Conservation (phyloP, 37 sponge, comb jelly and placozoan species). For the Hexactinellida sp. region DNA sequence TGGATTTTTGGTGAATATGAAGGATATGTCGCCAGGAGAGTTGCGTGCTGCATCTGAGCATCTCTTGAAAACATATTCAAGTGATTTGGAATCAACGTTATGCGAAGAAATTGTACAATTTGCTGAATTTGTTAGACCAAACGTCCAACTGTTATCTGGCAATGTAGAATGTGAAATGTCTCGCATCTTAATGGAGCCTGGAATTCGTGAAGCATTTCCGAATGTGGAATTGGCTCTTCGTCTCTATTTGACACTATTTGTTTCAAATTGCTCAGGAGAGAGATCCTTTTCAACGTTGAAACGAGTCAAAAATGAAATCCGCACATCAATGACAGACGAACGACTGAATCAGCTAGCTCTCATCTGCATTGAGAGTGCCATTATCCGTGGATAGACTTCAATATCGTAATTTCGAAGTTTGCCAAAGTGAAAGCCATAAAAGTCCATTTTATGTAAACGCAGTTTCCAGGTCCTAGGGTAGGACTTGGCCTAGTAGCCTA, state of each 20-base stretch:
- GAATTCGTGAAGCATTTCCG: background rate
- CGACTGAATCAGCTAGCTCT: background rate
- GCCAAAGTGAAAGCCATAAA: constrained; percentile 12
- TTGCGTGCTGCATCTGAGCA: background rate
- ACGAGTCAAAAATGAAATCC: background rate
- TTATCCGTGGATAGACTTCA: constrained; percentile 2
- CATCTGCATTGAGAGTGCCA: background rate
- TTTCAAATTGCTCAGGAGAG: background rate
- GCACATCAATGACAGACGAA: background rate
- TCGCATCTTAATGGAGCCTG: background rate
- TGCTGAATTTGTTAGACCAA: background rate
- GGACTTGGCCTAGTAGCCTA: background rate
- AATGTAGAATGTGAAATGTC: background rate
- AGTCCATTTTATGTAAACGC: background rate
- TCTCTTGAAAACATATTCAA: background rate
- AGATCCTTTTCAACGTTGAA: background rate
- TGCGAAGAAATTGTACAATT: background rate
- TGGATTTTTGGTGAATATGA: background rate
- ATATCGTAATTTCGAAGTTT: background rate
- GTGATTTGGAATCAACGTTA: background rate
- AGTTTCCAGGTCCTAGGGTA: too few relatives aligned
- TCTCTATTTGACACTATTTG: background rate
- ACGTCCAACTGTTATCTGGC: background rate
- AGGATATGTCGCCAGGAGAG: background rate
- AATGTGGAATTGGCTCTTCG: background rate